A percentile compares a stretch with the other conserved stretches of the same genome.
Evolutionary conservation across 2,888 invertebrate genomes (phyloP).

Genomic region (Alentia gelatinosa): DNA sequence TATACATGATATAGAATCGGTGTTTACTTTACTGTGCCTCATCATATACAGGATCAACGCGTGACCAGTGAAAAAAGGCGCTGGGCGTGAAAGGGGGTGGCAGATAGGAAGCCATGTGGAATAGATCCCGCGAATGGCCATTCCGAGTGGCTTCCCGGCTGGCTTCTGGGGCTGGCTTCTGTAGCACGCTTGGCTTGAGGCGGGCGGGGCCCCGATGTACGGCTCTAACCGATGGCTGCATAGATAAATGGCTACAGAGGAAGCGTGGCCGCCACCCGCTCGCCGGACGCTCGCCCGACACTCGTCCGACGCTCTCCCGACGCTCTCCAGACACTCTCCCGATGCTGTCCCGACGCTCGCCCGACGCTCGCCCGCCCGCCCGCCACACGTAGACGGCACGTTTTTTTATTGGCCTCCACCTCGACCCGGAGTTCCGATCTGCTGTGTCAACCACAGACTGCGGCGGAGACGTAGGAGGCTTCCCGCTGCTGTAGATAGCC

Average conservation of each 20-base stretch:
- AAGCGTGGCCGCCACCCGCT: not conserved
- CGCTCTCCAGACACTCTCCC: too few species aligned
- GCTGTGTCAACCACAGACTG: not conserved
- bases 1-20: not conserved
- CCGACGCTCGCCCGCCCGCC: too few species aligned
- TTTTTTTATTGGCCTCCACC: not conserved
- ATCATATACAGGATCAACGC: not conserved
- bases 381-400: not conserved
- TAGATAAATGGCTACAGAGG: not conserved
- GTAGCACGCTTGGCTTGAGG: not conserved
- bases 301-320: too few species aligned
- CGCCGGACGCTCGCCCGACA: too few species aligned
- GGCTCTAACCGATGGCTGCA: not conserved
- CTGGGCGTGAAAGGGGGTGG: not conserved
- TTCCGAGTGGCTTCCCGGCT: conserved; percentile 16
- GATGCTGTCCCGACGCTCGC: too few species aligned
- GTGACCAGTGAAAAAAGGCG: not conserved
- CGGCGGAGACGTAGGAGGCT: not conserved
- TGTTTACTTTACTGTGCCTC: not conserved
- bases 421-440: not conserved
- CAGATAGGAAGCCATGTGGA: not conserved
- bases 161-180: not conserved
- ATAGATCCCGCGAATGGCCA: not conserved
- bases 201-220: not conserved
- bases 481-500: not conserved